Evolutionary conservation across 1,140 invertebrate species (phyloP), one percentile per base, ranked within the genome.

Genomic region (Berghia stephanieae): DNA sequence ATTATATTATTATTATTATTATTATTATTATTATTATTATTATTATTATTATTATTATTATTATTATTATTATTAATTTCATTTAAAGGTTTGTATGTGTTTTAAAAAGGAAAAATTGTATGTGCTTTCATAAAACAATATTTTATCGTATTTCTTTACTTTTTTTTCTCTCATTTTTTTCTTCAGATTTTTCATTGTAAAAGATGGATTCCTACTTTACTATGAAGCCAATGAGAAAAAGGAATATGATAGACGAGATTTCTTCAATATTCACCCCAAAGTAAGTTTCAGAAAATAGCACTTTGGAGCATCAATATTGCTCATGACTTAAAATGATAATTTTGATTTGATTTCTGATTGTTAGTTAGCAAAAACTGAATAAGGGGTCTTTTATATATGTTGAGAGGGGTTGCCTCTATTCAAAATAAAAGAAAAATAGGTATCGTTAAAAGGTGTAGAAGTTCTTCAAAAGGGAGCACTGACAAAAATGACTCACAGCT

Each of bases 171-270:
- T 71, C 63, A 38, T 34, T 67, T 78, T 44, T 63, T 31, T 79
- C 78, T 84, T 49, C 68, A 88, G 86, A 75, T 88, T 87, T 78
- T 88, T 88, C 72, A 73, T 88, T 18, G 75, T 88, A 1, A 87
- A 87, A 81, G 87, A 88, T 83, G 87, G 87, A 8, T 88, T 83
- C 72, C 79, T 88, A 5, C 74, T 87, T 44, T 88, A 88, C 77
- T 88, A 88, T 78, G 70, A 80, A 75, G 86, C 87, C 49, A 83
- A 79, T 79, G 87, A 88, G 76, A 87, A 81, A 71, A 87, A 87
- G 69, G 86, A 86, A 13, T 84, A 87, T 80, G 86, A 88, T 60
- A 85, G 83, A 73, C 74, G 83, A 67, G 80, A 82, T 73, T 82
- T 75, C 68, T 82, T 88, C 31, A 87, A 87, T 71, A 84, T 88